Conservation (phyloP, 2,113 vertebrate species). For the Pelecanoides urinatrix region DNA sequence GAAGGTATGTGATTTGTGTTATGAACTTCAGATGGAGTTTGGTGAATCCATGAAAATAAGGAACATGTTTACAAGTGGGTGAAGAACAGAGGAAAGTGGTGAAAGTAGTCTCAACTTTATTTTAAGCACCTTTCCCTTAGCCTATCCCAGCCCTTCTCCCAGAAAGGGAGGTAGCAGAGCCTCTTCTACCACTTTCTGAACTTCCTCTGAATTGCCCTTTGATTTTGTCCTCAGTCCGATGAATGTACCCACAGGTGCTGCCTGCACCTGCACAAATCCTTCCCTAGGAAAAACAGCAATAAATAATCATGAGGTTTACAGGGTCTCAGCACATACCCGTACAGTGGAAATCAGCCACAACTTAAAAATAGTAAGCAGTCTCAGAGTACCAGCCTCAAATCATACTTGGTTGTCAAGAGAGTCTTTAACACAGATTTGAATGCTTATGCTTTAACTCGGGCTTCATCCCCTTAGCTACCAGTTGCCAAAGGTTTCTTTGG, state of each 20-base stretch:
- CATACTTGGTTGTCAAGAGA: background rate
- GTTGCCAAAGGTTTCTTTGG: background rate
- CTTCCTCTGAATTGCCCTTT: background rate
- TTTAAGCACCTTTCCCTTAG: background rate
- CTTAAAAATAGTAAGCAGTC: background rate
- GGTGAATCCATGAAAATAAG: background rate
- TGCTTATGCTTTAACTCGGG: fast-evolving
- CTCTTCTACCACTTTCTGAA: background rate
- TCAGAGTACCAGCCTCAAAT: background rate
- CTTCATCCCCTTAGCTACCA: background rate
- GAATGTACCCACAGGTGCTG: background rate
- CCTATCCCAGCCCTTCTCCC: background rate
- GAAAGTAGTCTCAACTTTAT: background rate
- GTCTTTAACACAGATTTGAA: background rate
- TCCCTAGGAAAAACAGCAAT: background rate
- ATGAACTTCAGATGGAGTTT: background rate
- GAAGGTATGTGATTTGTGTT: background rate
- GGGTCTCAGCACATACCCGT: background rate
- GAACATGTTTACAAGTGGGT: fast-evolving
- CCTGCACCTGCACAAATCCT: background rate
- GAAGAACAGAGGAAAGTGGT: background rate
- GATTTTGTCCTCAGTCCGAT: background rate
- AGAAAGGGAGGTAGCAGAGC: background rate
- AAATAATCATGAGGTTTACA: background rate
- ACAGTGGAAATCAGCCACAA: background rate